A percentile compares a stretch with the other conserved stretches of the same genome.
Conservation (phyloP, 2,888 invertebrate species). For the Chrysopilus asiliformis region DNA sequence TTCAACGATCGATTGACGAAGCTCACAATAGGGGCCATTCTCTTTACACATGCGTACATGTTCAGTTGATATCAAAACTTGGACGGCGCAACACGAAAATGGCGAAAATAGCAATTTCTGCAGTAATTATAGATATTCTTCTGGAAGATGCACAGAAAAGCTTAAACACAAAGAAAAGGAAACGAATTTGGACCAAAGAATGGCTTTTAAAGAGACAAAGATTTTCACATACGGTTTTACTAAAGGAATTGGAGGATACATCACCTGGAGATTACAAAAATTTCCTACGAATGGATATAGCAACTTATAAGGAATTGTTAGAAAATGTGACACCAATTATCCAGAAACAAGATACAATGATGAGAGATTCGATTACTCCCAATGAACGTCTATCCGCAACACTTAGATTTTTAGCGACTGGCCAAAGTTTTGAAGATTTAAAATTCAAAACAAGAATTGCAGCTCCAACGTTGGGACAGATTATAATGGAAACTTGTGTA, state of each 20-base stretch:
- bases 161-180: too few relatives aligned
- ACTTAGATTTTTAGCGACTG: slow-evolving; percentile 1
- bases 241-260: background rate
- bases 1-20: too few relatives aligned
- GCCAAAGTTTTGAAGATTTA: slow-evolving; percentile 1
- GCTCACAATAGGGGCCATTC: too few relatives aligned
- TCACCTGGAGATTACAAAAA: slow-evolving; percentile 1
- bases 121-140: too few relatives aligned
- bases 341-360: slow-evolving; percentile 6
- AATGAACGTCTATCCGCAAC: background rate
- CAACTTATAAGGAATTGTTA: background rate
- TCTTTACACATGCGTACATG: too few relatives aligned
- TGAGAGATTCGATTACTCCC: slow-evolving; percentile 3
- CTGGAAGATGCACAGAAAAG: too few relatives aligned
- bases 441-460: background rate
- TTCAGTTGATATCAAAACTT: too few relatives aligned
- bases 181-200: too few relatives aligned
- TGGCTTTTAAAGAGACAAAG: too few relatives aligned
- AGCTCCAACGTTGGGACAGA: background rate
- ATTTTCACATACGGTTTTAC: too few relatives aligned
- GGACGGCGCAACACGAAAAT: too few relatives aligned
- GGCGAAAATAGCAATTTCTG: too few relatives aligned
- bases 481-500: background rate
- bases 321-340: slow-evolving; percentile 1
- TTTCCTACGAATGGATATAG: slow-evolving; percentile 3